Percentiles rank a stretch among this genome's conserved stretches.
phyloP scores from a whole-genome alignment of 2,888 invertebrate species.

The Rotaria socialis region DNA sequence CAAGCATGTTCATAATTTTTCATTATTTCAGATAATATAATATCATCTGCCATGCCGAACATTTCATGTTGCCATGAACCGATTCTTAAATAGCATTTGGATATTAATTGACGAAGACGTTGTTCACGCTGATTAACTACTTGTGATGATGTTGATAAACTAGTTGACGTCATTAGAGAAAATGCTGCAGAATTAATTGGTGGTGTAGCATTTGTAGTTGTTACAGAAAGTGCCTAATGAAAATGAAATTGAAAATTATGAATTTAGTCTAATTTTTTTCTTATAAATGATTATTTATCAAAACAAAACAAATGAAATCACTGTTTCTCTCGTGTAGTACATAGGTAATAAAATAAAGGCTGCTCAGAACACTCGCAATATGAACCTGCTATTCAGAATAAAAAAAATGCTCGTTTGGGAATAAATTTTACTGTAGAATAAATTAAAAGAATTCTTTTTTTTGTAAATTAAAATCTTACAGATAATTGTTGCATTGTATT shows the following conservation, averaged over 20 bases:
- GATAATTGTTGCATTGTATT: slow-evolving; percentile 49
- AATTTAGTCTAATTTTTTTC: no score
- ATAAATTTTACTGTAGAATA: no score
- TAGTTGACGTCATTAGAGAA: slow-evolving; percentile 53
- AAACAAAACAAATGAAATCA: no score
- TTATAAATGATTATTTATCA: no score
- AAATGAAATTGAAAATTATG: neutral
- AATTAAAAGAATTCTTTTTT: no score
- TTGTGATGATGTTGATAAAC: slow-evolving; percentile 29
- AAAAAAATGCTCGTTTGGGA: no score
- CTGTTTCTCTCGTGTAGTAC: no score
- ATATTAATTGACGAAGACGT: slow-evolving; percentile 37
- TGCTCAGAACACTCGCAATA: no score
- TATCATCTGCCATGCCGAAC: slow-evolving; percentile 71
- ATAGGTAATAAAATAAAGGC: no score
- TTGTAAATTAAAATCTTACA: slow-evolving; percentile 60
- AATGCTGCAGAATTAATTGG: slow-evolving; percentile 56
- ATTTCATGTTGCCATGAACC: slow-evolving; percentile 89
- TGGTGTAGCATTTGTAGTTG: slow-evolving; percentile 35
- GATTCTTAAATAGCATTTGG: slow-evolving; percentile 82
- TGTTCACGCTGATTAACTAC: slow-evolving; percentile 38
- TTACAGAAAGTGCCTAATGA: neutral
- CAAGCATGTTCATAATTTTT: slow-evolving; percentile 76
- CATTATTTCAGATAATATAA: slow-evolving; percentile 67
- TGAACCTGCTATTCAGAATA: no score